Conservation (phyloP, 1,140 invertebrate genomes). For the Ips nitidus region DNA sequence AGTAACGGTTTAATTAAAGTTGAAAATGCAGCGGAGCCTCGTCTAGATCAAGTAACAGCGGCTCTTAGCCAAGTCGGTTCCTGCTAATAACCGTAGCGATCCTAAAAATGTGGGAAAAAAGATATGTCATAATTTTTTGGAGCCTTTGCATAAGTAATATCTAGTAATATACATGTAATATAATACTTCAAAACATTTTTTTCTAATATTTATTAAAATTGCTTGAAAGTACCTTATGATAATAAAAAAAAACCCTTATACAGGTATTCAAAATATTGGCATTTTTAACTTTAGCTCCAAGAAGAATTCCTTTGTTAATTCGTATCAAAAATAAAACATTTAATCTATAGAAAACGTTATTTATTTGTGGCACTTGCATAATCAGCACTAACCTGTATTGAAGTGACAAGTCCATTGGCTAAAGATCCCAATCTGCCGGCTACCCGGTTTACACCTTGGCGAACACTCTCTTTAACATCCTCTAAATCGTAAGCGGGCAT, state of each 20-base stretch:
- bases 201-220: no score
- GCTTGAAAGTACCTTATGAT: no score
- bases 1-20: no score
- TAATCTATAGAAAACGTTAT: no score
- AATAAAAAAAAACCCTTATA: no score
- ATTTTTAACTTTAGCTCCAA: no score
- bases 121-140: constrained; percentile 4
- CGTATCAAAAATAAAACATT: no score
- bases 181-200: no score
- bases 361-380: no score
- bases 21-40: background rate
- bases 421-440: constrained; percentile 91
- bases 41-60: constrained; percentile 1
- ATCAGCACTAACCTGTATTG: constrained; percentile 68
- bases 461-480: constrained; percentile 95
- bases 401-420: constrained; percentile 92
- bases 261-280: no score
- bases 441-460: constrained; percentile 94
- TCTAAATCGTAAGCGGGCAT: constrained; percentile 75
- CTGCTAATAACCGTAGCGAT: constrained; percentile 48
- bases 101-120: constrained; percentile 37
- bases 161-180: no score
- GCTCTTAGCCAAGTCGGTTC: background rate
- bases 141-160: background rate
- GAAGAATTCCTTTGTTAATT: no score